Base-by-base conservation (phyloP, 2,888 invertebrate species). In the Augochlorella aurata region DNA sequence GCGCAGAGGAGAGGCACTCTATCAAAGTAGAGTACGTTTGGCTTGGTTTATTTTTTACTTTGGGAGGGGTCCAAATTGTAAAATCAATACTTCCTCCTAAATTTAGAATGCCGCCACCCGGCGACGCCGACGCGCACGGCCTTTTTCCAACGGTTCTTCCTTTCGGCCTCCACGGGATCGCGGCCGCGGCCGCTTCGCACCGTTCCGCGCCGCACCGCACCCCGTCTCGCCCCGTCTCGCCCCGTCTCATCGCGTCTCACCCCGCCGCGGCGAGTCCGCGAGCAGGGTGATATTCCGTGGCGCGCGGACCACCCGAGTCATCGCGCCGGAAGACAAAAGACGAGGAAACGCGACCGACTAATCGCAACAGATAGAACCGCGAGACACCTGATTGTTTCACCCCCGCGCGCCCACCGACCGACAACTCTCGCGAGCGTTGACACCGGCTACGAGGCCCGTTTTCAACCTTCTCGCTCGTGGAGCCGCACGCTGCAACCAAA, bases 11-110 rank as follows among this genome's bases (percentile, higher is more conserved):
- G 91, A 90, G 92, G 91, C 91, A 92, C 92, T 93, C 92, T 92
- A 93, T 93, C 93, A 93, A 93, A 92, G 92, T 92, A 91, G 92
- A 92, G 92, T 93, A 93, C 92, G 92, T 93, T 93, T 92, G 93
- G 92, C 93, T 92, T 92, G 92, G 90, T 92, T 92, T 92, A 92
- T 93, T 93, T 93, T 92, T 92, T 93, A 92, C 93, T 92, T 93
- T 93, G 92, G 93, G 92, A 92, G 93, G 92, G 92, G 91, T 92
- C 93, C 93, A 93, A 93, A 93, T 93, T 93, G 93, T 93, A 93
- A 93, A 93, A 93, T 93, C 93, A 93, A 93, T 93, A 93, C 92
- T 92, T 91, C 88, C 91, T 92, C 92, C 92, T 92, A 92, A 93
- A 93, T 92, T 92, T 91, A 92, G 92, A 92, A 93, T 91, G 90